These are phyloP conservation scores for Psilopsiagon aymara DNA, from an alignment of 2,113 vertebrate genomes.

Conservation along the genomic window DNA sequence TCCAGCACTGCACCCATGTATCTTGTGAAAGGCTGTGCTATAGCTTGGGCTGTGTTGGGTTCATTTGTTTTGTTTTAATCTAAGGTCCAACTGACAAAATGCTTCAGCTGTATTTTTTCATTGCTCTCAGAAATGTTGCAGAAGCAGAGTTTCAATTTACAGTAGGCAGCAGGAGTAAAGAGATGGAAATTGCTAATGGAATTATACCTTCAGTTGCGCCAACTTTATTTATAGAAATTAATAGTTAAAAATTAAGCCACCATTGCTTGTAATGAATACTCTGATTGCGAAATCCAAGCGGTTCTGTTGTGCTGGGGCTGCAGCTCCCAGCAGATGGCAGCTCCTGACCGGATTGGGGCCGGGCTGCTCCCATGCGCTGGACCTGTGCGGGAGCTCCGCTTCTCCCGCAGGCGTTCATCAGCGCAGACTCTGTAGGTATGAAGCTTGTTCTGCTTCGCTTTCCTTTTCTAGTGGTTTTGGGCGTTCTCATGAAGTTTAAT, in stretches of 20 bases:
- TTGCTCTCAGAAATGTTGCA: background rate
- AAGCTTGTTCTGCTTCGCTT: background rate
- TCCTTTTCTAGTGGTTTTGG: background rate
- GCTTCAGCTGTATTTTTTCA: background rate
- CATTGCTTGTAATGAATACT: fast-evolving
- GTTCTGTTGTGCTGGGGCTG: background rate
- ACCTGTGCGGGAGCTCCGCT: background rate
- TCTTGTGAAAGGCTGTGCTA: background rate
- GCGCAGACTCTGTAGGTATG: background rate
- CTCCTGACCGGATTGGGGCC: background rate
- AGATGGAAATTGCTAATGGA: background rate
- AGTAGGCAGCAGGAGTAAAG: fast-evolving
- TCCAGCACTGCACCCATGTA: fast-evolving
- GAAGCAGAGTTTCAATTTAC: background rate
- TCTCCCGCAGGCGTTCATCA: fast-evolving
- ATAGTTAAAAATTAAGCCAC: background rate
- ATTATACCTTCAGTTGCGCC: background rate
- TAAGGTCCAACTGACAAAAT: background rate
- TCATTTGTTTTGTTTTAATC: background rate
- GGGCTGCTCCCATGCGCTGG: background rate
- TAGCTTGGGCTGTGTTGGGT: background rate
- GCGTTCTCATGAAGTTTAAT: background rate
- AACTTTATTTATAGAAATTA: background rate
- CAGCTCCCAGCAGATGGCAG: slow-evolving; percentile 70
- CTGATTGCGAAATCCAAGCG: fast-evolving